These are phyloP conservation scores for Aphelinus atriplicis DNA, from an alignment of 1,140 invertebrate species.

Conservation along the genomic window DNA sequence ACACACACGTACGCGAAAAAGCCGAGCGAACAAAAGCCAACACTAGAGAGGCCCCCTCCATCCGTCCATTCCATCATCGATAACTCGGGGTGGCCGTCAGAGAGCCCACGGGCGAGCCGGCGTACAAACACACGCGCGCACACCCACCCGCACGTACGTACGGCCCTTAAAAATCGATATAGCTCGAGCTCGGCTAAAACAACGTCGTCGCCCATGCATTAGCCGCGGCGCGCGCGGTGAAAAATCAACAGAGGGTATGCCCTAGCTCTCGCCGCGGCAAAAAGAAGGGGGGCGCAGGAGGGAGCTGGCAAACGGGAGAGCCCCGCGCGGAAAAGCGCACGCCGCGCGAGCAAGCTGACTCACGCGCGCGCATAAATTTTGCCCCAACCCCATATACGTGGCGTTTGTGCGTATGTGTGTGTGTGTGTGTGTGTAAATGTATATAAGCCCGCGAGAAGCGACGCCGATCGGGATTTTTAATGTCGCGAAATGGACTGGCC, in stretches of 20 bases:
- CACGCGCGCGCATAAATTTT: conserved; percentile 28
- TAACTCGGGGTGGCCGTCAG: too few relatives aligned
- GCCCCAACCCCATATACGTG: not conserved
- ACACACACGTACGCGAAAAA: too few relatives aligned
- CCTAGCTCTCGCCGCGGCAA: not conserved
- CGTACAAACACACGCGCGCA: too few relatives aligned
- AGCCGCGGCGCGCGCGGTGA: not conserved
- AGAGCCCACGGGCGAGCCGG: too few relatives aligned
- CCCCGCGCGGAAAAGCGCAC: not conserved
- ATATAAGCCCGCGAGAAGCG: not conserved
- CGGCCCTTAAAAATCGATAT: too few relatives aligned
- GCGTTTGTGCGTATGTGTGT: too few relatives aligned
- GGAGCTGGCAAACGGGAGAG: not conserved
- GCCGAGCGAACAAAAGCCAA: too few relatives aligned
- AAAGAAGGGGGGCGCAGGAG: not conserved
- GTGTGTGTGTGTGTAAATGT: too few relatives aligned
- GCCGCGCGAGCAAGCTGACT: not conserved
- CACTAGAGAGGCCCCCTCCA: too few relatives aligned
- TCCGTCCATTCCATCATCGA: too few relatives aligned
- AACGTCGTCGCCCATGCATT: conserved; percentile 1
- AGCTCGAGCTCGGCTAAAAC: not conserved
- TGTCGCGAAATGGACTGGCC: not conserved
- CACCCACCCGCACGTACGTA: too few relatives aligned
- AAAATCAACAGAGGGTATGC: conserved; percentile 19
- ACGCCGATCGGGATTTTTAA: conserved; percentile 14